Base-by-base conservation (phyloP, 2,113 vertebrate species). In the Hucho hucho region DNA sequence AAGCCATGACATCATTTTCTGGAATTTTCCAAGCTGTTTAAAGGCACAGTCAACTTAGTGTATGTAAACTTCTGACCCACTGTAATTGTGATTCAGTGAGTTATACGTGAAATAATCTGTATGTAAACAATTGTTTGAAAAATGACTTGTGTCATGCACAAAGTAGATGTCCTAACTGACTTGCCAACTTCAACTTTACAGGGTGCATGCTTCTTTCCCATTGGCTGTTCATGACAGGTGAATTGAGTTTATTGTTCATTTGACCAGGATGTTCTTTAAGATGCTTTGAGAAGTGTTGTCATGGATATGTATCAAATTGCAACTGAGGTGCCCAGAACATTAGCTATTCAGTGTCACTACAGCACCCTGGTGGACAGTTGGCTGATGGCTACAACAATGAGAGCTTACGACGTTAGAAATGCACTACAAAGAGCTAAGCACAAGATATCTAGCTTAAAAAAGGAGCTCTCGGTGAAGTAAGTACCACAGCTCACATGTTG, bases 381-480 rank as follows among this genome's bases (percentile, higher is more conserved):
- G 66, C 24, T 37, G 16, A 76, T 76, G 75, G 43, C 59, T 28
- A 20, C 59, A 12, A 47, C 20, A 18, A 29, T 25, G 28, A 70
- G 25, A 47, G 37, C 6, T 11, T 2, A 43, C 16, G 66, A 74
- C 24, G 43, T 79, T 26, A 46, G 25, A 29, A 25, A 11, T 25
- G 68, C 72, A 16, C 61, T 79, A 1, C 59, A 66, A 13, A 56
- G 73, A 56, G 73, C 59, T 3, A 72, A n/a, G 63, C 43, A 63
- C 1, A 56, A 73, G 26, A 70, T 75, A n/a, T 26, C 37, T 13
- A 29, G 49, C n/a, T 24, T 77, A 56, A 64, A 80, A 14, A 16
- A 63, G n/a, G 69, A 56, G 5, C 70, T 73, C 1, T 63, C 63
- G 1, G 46, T 56, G 14, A 76, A 64, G 77, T 75, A 70, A 81